Base-by-base conservation (phyloP, 2,113 vertebrate species). In the Pterocles burchelli region DNA sequence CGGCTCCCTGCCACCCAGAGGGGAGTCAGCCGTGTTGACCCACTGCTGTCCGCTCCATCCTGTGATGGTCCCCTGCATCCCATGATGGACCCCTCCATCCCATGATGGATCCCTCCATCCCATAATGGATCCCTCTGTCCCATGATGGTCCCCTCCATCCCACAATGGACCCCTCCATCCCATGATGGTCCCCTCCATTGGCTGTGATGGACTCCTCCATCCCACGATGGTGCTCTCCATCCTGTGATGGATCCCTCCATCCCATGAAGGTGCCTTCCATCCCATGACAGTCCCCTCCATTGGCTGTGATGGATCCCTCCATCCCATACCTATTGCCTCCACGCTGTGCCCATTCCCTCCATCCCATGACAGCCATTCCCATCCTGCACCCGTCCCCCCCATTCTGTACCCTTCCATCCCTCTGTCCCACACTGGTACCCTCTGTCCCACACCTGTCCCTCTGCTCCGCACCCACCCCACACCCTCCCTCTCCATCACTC, bases 1-100 rank as follows among this genome's bases (percentile, higher is more conserved):
- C 99, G 98, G 76, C 99, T 99, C 65, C 99, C 99, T 99, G 94
- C 9, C 82, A 1, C 58, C 81, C 2, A 63, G 24, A 48, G 66
- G 66, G 33, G 13, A 70, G 38, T 89, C 75, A 95, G 41, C 0
- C 6, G 17, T 7, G 8, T 49, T 11, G 17, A 21, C 49, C 36
- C 16, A 2, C 58, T 49, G 38, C 86, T 22, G 31, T 7, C 3
- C 48, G 33, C 54, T 72, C 43, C 31, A 48, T 10, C 63, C 49
- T 54, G 10, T 6, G 3, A 22, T 0, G 25, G 22, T 34, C 4
- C 17, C 31, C 73, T 70, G 18, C 45, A 63, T 26, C 52, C 46
- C 1, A 1, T 59, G 19, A 41, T 26, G 58, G 31, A 31, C 4
- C 20, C 26, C 55, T 65, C 34, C 14, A 46, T 8, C 38, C 34